A percentile compares a stretch with the other conserved stretches of the same genome.
Evolutionary conservation across 2,888 invertebrate species (phyloP).

Genomic region (Caenorhabditis drosophilae): DNA sequence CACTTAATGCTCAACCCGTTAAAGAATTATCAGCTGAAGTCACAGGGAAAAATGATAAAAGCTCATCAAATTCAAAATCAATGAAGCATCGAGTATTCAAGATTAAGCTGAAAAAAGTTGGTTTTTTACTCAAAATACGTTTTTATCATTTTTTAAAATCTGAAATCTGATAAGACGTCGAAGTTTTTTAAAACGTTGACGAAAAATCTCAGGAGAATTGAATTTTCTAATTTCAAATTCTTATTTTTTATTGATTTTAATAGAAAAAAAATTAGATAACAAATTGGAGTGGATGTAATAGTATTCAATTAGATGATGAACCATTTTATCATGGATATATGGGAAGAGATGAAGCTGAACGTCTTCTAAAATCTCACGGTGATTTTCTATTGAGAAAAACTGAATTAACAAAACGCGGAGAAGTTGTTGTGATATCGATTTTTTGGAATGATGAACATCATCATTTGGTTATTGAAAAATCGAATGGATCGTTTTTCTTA

Average conservation of each 20-base stretch:
- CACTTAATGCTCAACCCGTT: too few species aligned
- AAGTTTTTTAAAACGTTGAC: too few species aligned
- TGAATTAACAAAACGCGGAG: conserved; percentile 23
- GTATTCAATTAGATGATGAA: conserved; percentile 46
- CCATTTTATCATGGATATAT: conserved; percentile 55
- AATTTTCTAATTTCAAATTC: too few species aligned
- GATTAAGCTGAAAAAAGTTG: conserved; percentile 25
- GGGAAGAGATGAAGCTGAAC: conserved; percentile 44
- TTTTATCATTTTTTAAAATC: not conserved
- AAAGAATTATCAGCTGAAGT: too few species aligned
- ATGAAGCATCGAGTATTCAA: conserved; percentile 18
- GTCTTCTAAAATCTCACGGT: conserved; percentile 35
- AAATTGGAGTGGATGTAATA: conserved; percentile 34
- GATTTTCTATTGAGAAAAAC: conserved; percentile 44
- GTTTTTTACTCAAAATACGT: not conserved
- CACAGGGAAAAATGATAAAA: too few species aligned
- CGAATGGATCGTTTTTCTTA: conserved; percentile 38
- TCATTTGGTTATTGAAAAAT: conserved; percentile 44
- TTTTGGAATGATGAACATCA: conserved; percentile 26
- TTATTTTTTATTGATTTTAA: too few species aligned
- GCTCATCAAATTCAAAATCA: conserved; percentile 7
- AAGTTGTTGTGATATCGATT: conserved; percentile 37
- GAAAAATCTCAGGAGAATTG: too few species aligned
- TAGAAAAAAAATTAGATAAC: too few species aligned
- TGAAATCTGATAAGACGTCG: too few species aligned